These are phyloP conservation scores for Hirundo rustica DNA, from an alignment of 2,797 vertebrate genomes.

Conservation along the genomic window DNA sequence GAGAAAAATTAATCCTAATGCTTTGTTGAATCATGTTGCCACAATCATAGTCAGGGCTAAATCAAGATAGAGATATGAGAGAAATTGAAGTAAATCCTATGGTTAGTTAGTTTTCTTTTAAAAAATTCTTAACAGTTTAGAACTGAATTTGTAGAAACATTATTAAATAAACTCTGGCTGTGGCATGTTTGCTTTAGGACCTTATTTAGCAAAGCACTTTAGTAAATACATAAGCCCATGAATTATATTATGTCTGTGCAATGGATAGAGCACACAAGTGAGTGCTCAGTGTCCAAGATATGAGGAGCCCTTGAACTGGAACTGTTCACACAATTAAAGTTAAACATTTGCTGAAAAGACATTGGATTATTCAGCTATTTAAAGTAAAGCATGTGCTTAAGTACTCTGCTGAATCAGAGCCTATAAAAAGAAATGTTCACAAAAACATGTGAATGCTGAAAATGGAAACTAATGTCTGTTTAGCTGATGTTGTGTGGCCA, in stretches of 20 bases:
- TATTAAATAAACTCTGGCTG: slow-evolving; percentile 26
- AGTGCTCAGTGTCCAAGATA: background rate
- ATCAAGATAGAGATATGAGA: background rate
- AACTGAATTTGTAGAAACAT: background rate
- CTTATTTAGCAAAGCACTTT: slow-evolving; percentile 38
- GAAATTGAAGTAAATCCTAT: background rate
- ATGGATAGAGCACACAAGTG: background rate
- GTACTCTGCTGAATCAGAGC: slow-evolving; percentile 39
- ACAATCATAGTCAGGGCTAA: background rate
- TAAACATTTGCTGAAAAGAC: slow-evolving; percentile 47
- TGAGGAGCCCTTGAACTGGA: slow-evolving; percentile 26
- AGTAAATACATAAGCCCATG: background rate
- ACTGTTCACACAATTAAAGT: slow-evolving; percentile 40
- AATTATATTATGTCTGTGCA: slow-evolving; percentile 7
- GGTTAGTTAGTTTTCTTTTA: background rate
- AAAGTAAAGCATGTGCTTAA: slow-evolving; percentile 18
- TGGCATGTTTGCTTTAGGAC: slow-evolving; percentile 40
- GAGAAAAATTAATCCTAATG: background rate
- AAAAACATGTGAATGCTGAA: slow-evolving; percentile 24
- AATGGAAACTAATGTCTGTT: background rate
- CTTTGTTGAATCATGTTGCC: background rate
- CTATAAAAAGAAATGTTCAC: slow-evolving; percentile 40
- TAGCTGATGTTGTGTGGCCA: background rate
- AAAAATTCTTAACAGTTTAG: background rate
- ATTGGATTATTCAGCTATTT: slow-evolving; percentile 54